A percentile compares a stretch with the other conserved stretches of the same genome.
Conservation (phyloP, 2,797 vertebrate genomes). For the Tinamus major region DNA sequence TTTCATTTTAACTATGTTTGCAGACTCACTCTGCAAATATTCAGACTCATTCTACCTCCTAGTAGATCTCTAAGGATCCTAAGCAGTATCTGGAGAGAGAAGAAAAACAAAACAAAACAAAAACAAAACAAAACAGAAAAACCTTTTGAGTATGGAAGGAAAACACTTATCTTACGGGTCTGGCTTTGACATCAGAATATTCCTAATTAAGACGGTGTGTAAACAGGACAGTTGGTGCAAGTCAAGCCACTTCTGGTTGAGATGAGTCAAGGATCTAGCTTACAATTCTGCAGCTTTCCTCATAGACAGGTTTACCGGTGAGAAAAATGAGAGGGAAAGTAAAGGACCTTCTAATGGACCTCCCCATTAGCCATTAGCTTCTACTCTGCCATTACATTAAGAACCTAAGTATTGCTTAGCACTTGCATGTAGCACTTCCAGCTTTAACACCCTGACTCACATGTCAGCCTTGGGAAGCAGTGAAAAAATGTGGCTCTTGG, state of each 20-base stretch:
- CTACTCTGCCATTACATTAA: too few relatives aligned
- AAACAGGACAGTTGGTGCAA: not conserved
- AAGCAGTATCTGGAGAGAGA: not conserved
- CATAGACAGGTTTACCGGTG: not conserved
- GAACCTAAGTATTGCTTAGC: too few relatives aligned
- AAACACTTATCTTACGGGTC: not conserved
- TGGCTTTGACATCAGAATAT: not conserved
- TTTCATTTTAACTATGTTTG: not conserved
- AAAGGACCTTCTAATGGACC: too few relatives aligned
- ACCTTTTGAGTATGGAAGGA: not conserved
- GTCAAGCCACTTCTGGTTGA: not conserved
- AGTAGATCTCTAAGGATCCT: not conserved
- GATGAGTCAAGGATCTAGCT: not conserved
- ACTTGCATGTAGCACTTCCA: too few relatives aligned
- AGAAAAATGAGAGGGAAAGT: not conserved
- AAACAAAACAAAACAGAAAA: too few relatives aligned
- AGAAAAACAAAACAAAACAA: too few relatives aligned
- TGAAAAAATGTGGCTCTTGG: too few relatives aligned
- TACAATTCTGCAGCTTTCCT: not conserved
- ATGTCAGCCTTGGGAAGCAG: too few relatives aligned
- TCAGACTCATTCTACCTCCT: not conserved
- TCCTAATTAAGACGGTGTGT: not conserved
- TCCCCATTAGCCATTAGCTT: too few relatives aligned
- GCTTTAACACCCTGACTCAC: too few relatives aligned
- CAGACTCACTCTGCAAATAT: not conserved